Evolutionary conservation across 2,888 invertebrate genomes (phyloP).

Genomic region (Drosophila setosimentum): DNA sequence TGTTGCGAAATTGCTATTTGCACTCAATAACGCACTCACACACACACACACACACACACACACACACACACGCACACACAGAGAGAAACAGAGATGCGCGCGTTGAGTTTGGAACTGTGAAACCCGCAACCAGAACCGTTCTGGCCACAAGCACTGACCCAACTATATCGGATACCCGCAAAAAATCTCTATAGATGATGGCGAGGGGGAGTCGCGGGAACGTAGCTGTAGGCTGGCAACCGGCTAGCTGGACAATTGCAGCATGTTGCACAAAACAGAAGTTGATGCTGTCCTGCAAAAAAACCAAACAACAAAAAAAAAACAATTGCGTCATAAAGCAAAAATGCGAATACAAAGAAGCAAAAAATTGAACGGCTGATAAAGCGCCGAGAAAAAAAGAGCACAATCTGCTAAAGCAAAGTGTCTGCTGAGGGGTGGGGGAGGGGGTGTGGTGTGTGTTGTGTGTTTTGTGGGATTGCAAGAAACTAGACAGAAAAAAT

Average conservation of each 20-base stretch:
- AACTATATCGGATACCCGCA: slow-evolving; percentile 84
- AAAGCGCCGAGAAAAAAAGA: slow-evolving; percentile 39
- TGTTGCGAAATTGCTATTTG: slow-evolving; percentile 84
- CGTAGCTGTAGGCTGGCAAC: not conserved
- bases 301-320: slow-evolving; percentile 15
- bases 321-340: slow-evolving; percentile 56
- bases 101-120: slow-evolving; percentile 41
- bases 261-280: slow-evolving; percentile 74
- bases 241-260: slow-evolving; percentile 68
- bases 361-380: slow-evolving; percentile 43
- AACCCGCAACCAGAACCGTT: slow-evolving; percentile 84
- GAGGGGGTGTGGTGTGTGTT: not conserved
- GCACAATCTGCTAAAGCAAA: slow-evolving; percentile 20
- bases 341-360: slow-evolving; percentile 29
- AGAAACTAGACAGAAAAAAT: not conserved
- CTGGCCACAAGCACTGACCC: slow-evolving; percentile 85
- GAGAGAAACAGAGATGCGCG: not conserved
- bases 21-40: slow-evolving; percentile 82
- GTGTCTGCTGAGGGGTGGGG: not conserved
- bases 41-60: slow-evolving; percentile 22
- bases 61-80: not conserved
- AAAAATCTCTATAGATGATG: slow-evolving; percentile 62
- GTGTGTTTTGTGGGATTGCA: not conserved
- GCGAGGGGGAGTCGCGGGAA: not conserved
- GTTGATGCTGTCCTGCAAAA: slow-evolving; percentile 25